A percentile compares a stretch with the other conserved stretches of the same genome.
These are phyloP conservation scores for Entelurus aequoreus DNA, from an alignment of 2,113 vertebrate genomes.

Conservation along the genomic window DNA sequence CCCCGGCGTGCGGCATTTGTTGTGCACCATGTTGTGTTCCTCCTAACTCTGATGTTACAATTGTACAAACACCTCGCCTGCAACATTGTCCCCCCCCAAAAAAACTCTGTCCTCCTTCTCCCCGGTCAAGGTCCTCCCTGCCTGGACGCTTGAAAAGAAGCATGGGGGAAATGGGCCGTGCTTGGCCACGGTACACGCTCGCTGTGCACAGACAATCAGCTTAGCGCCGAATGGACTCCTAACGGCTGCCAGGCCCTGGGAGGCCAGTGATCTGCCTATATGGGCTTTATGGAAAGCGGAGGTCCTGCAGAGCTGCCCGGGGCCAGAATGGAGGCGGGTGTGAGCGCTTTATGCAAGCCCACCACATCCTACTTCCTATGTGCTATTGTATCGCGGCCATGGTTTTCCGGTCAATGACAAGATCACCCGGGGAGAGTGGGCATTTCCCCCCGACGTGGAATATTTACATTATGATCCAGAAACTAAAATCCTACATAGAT, in stretches of 20 bases:
- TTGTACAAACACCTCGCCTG: background rate
- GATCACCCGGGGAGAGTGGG: background rate
- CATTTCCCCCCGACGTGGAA: no score
- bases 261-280: constrained; percentile 49
- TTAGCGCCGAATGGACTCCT: constrained; percentile 59
- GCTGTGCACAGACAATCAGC: constrained; percentile 58
- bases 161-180: constrained; percentile 55
- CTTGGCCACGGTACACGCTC: constrained; percentile 56
- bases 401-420: background rate
- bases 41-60: background rate
- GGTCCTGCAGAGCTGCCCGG: constrained; percentile 42
- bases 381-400: background rate
- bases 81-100: constrained; percentile 3
- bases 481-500: no score
- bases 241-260: constrained; percentile 41
- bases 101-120: constrained; percentile 19
- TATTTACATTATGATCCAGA: no score
- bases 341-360: constrained; percentile 13
- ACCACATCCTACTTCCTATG: constrained; percentile 13
- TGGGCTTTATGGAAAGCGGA: constrained; percentile 51
- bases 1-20: no score
- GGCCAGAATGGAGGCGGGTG: constrained; percentile 28
- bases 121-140: constrained; percentile 39
- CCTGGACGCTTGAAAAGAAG: constrained; percentile 51
- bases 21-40: background rate